These are phyloP conservation scores for Tupaia tana DNA, from an alignment of 2,113 vertebrate genomes.

Conservation along the genomic window DNA sequence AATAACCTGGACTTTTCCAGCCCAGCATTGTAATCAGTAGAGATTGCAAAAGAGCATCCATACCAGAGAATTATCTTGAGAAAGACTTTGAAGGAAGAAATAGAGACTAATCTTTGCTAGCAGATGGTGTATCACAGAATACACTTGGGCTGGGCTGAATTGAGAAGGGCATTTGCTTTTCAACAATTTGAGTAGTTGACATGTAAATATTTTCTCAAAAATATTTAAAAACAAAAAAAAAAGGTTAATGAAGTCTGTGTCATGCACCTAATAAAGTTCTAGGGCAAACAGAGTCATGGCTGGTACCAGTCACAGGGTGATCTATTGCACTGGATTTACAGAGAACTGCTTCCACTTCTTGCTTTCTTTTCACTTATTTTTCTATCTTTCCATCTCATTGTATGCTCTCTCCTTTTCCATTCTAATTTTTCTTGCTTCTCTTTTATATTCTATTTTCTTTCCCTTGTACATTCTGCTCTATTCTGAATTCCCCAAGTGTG, in stretches of 20 bases:
- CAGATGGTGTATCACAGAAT: no score
- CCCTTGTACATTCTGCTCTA: neutral
- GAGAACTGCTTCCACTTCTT: neutral
- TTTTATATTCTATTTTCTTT: neutral
- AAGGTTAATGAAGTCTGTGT: neutral
- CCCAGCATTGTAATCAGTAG: no score
- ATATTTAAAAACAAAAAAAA: no score
- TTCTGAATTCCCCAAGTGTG: neutral
- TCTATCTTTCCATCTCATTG: neutral
- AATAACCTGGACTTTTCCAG: no score
- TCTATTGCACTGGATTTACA: neutral
- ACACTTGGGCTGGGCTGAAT: no score
- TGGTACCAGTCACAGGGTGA: accelerated
- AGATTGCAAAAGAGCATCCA: no score
- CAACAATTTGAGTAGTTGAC: no score
- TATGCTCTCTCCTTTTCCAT: neutral
- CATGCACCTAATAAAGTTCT: neutral
- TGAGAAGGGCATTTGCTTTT: no score
- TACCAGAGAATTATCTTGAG: no score
- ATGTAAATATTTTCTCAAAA: no score
- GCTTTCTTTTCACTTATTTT: neutral
- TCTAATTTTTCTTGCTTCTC: neutral
- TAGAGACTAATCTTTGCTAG: no score
- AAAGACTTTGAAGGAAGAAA: no score
- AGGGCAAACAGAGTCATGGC: neutral